phyloP scores from a whole-genome alignment of 2,113 vertebrate genomes.

The Halcyon malimbica region DNA sequence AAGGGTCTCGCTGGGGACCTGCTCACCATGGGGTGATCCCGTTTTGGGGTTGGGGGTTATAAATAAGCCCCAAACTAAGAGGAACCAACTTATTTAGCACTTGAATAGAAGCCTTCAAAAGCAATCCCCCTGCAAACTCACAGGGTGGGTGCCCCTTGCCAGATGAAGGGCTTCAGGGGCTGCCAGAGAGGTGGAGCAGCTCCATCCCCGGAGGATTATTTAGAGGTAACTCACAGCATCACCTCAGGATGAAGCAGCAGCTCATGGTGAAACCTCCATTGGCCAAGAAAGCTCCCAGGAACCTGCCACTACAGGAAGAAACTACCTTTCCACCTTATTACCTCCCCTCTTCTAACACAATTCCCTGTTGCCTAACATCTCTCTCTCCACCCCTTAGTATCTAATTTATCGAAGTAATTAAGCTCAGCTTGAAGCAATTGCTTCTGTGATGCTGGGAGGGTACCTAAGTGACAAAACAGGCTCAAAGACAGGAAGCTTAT shows the following conservation, averaged over 20 bases:
- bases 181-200: neutral
- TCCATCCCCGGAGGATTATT: neutral
- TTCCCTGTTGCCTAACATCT: neutral
- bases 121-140: no score
- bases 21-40: neutral
- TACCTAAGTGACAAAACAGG: neutral
- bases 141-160: no score
- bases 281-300: neutral
- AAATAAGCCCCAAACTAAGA: neutral
- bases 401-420: neutral
- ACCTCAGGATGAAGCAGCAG: neutral
- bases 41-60: neutral
- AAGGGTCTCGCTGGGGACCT: neutral
- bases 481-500: neutral
- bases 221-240: neutral
- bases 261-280: rapidly evolving
- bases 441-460: neutral
- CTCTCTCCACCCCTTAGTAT: neutral
- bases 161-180: no score
- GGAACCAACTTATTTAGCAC: no score
- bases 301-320: no score
- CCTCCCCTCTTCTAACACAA: neutral
- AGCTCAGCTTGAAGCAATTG: neutral
- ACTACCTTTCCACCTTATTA: neutral
- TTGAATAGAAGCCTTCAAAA: neutral